phyloP scores from a whole-genome alignment of 2,888 invertebrate genomes.

The Glyphotaelius pellucidus region DNA sequence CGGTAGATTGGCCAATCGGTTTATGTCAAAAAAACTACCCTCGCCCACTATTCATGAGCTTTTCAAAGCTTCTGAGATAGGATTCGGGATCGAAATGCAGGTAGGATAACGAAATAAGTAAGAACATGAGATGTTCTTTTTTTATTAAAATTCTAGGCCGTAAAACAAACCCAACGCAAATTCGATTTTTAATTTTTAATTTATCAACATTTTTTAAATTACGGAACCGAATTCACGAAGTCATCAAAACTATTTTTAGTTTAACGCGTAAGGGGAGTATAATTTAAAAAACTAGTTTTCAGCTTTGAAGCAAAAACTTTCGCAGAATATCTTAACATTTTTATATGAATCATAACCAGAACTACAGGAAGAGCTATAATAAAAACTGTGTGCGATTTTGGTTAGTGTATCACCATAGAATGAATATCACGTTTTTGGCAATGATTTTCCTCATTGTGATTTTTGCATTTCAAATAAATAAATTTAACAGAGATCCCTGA shows the following conservation, averaged over 20 bases:
- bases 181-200: not conserved
- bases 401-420: not conserved
- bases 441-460: not conserved
- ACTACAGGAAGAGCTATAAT: too few relatives aligned
- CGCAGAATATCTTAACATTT: too few relatives aligned
- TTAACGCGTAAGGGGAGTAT: too few relatives aligned
- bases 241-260: too few relatives aligned
- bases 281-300: too few relatives aligned
- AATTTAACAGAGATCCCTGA: not conserved
- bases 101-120: not conserved
- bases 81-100: conserved; percentile 16
- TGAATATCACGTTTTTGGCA: not conserved
- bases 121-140: conserved; percentile 33
- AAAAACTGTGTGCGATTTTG: not conserved
- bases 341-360: too few relatives aligned
- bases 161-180: not conserved
- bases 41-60: conserved; percentile 56
- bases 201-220: not conserved
- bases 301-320: too few relatives aligned
- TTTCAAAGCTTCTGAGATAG: conserved; percentile 20
- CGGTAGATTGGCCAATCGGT: conserved; percentile 63
- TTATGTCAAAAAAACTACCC: conserved; percentile 63
- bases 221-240: too few relatives aligned
- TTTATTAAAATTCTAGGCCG: not conserved
- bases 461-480: not conserved